Conservation (phyloP, 2,113 vertebrate species). For the Lutjanus erythropterus region DNA sequence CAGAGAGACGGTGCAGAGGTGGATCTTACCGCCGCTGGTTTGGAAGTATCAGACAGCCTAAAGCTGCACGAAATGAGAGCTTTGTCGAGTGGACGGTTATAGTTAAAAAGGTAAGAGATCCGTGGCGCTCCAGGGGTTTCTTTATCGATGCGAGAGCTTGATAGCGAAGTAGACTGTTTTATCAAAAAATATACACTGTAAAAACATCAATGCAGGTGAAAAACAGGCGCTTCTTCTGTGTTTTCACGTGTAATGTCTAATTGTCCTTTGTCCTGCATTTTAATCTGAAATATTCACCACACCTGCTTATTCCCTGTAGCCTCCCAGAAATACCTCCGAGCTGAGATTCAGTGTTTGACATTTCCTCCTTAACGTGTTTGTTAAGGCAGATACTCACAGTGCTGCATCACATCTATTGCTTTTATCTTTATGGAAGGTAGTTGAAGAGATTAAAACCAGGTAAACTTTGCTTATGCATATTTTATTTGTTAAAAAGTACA, state of each 20-base stretch:
- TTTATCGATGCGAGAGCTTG: not conserved
- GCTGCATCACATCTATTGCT: not conserved
- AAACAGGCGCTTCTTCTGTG: not conserved
- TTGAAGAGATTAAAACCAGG: not conserved
- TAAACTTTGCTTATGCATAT: not conserved
- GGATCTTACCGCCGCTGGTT: not conserved
- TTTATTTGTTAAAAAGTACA: not conserved
- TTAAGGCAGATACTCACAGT: not conserved
- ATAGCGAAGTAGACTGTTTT: not conserved
- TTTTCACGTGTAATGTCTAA: not conserved
- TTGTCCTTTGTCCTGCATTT: not conserved
- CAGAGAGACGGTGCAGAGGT: not conserved
- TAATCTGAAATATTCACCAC: not conserved
- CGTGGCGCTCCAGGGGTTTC: not conserved
- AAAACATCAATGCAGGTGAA: not conserved
- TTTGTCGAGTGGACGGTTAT: slow-evolving; percentile 21
- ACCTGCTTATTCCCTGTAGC: not conserved
- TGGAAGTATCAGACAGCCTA: not conserved
- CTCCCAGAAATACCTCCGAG: not conserved
- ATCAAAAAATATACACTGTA: not conserved
- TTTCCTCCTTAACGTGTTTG: not conserved
- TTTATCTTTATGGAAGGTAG: not conserved
- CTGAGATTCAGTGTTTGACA: not conserved
- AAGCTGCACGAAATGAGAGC: slow-evolving; percentile 37
- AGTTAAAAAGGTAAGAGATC: slow-evolving; percentile 59